Percentiles rank a stretch among this genome's conserved stretches.
Evolutionary conservation across 2,888 invertebrate genomes (phyloP).

Genomic region (Microctonus brassicae): DNA sequence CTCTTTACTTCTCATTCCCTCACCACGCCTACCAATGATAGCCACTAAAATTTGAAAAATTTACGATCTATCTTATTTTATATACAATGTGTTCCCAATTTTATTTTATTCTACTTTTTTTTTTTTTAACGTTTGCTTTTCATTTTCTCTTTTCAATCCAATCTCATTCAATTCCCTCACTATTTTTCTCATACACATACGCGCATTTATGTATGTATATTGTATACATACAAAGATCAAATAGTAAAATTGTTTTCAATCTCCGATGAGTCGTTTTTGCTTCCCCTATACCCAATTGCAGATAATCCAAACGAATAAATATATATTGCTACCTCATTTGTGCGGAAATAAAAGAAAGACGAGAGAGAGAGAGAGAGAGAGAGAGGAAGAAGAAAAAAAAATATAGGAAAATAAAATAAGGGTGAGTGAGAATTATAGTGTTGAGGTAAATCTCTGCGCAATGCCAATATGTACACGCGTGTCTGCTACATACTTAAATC

Average conservation of each 20-base stretch:
- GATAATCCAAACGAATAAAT: background rate
- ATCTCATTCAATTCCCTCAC: slow-evolving; percentile 11
- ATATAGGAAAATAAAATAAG: background rate
- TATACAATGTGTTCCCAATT: slow-evolving; percentile 5
- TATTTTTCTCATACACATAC: background rate
- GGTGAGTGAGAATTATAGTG: background rate
- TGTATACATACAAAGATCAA: background rate
- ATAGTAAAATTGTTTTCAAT: slow-evolving; percentile 9
- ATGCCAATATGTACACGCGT: background rate
- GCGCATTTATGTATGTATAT: background rate
- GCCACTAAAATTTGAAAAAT: slow-evolving; percentile 16
- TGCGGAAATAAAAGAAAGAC: too few species aligned
- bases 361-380: too few species aligned
- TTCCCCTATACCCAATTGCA: background rate
- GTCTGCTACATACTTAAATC: background rate
- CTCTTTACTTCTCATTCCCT: too few species aligned
- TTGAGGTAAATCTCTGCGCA: background rate
- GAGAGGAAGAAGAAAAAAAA: background rate
- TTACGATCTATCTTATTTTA: slow-evolving; percentile 12
- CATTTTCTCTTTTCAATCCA: slow-evolving; percentile 11
- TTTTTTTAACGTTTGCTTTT: background rate
- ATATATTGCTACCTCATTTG: background rate
- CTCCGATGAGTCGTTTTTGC: background rate
- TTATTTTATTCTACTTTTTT: background rate
- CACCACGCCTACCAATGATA: background rate